Conservation (phyloP, 2,113 vertebrate species). For the Leiothrix lutea region DNA sequence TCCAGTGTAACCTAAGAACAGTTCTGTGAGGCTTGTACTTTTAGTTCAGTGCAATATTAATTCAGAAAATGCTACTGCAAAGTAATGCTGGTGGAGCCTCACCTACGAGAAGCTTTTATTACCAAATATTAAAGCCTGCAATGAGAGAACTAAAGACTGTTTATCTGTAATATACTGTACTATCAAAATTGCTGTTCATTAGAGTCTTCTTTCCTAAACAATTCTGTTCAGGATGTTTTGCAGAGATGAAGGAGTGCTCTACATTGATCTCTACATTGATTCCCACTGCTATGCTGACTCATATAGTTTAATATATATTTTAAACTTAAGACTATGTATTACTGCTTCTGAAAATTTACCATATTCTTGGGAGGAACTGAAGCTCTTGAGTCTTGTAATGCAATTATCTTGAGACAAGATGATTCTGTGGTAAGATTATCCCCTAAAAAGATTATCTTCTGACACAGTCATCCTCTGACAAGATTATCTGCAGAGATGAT, state of each 20-base stretch:
- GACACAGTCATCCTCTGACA: conserved; percentile 13
- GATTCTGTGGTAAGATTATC: conserved; percentile 42
- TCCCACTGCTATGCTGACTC: not conserved
- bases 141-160: not conserved
- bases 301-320: not conserved
- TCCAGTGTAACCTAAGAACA: not conserved
- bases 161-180: not conserved
- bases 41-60: not conserved
- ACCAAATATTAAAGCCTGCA: not conserved
- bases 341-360: not conserved
- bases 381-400: conserved; percentile 7
- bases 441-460: conserved; percentile 50
- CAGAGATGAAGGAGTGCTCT: not conserved
- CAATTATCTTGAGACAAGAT: conserved; percentile 14
- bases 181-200: not conserved
- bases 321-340: not conserved
- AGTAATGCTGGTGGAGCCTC: not conserved
- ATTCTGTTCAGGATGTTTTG: not conserved
- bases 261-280: not conserved
- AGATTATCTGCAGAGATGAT: conserved; percentile 32
- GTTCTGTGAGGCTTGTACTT: not conserved
- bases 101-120: not conserved
- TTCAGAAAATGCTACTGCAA: not conserved
- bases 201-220: not conserved
- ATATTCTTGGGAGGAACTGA: not conserved